phyloP scores from a whole-genome alignment of 2,797 vertebrate genomes.

The Melanotaenia maccullochi region DNA sequence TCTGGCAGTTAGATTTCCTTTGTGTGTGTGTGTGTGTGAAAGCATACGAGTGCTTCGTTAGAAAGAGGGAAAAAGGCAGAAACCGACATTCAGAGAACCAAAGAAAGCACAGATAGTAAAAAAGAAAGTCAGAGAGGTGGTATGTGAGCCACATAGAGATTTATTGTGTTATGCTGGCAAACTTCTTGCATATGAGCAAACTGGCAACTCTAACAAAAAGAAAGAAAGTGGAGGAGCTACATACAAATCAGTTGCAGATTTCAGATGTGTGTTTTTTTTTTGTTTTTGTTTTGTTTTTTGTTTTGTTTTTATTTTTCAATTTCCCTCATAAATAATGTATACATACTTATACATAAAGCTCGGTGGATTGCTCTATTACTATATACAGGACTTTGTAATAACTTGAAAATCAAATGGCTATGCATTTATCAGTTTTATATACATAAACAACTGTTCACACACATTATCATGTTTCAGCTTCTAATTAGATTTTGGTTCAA shows the following conservation, averaged over 20 bases:
- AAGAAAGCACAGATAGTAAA: constrained; percentile 17
- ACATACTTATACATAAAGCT: constrained; percentile 5
- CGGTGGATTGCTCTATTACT: background rate
- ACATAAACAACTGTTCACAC: background rate
- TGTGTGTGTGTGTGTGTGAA: constrained; percentile 24
- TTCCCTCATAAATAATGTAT: constrained; percentile 20
- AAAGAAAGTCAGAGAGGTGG: constrained; percentile 17
- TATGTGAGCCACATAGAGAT: constrained; percentile 28
- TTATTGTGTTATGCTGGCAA: constrained; percentile 21
- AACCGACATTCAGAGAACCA: constrained; percentile 25
- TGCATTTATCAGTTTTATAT: background rate
- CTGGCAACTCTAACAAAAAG: constrained; percentile 34
- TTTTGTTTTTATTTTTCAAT: constrained; percentile 18
- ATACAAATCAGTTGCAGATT: constrained; percentile 27
- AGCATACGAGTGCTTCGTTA: constrained; percentile 1
- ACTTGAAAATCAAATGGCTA: background rate
- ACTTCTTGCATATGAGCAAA: constrained; percentile 42
- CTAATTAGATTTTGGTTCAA: background rate
- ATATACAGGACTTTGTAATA: background rate
- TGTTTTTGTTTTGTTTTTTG: no score
- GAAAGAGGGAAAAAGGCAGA: constrained; percentile 25
- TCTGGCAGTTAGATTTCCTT: constrained; percentile 51
- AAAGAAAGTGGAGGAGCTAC: constrained; percentile 29
- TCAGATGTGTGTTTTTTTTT: constrained; percentile 39
- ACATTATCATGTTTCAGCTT: background rate